Conservation (phyloP, 2,113 vertebrate species). For the Fulmarus glacialis region DNA sequence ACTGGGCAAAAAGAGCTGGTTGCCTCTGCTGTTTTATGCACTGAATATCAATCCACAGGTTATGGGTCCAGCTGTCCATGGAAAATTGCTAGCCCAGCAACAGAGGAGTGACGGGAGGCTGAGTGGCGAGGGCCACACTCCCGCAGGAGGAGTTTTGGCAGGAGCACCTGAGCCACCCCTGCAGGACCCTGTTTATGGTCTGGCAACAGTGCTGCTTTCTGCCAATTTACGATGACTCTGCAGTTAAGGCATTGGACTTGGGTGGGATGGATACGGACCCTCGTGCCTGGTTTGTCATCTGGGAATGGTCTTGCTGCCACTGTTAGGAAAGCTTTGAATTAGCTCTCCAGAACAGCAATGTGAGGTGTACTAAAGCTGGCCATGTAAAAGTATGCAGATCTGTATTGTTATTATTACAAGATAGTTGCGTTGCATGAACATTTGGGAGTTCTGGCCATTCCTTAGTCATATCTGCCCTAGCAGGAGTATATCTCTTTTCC, state of each 20-base stretch:
- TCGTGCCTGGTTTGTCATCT: not conserved
- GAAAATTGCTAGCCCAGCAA: not conserved
- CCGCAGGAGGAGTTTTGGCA: not conserved
- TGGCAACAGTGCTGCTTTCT: not conserved
- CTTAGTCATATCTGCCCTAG: not conserved
- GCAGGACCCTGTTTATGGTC: fast-evolving
- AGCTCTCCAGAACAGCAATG: not conserved
- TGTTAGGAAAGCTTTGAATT: not conserved
- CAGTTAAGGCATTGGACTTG: not conserved
- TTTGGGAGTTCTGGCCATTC: not conserved
- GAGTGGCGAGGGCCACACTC: not conserved
- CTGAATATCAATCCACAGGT: not conserved
- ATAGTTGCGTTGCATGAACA: not conserved
- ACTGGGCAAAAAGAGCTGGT: not conserved
- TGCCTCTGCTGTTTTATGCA: not conserved
- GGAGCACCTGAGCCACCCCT: not conserved
- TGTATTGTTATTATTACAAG: not conserved
- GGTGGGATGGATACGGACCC: not conserved
- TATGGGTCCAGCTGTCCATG: not conserved
- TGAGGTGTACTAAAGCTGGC: not conserved
- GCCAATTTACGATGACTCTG: not conserved
- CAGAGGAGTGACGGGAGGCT: not conserved
- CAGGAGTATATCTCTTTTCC: not conserved
- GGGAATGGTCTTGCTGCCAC: not conserved
- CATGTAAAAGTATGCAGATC: not conserved